Base-by-base conservation (phyloP, 2,888 invertebrate genomes). In the Trichogramma evanescens region DNA sequence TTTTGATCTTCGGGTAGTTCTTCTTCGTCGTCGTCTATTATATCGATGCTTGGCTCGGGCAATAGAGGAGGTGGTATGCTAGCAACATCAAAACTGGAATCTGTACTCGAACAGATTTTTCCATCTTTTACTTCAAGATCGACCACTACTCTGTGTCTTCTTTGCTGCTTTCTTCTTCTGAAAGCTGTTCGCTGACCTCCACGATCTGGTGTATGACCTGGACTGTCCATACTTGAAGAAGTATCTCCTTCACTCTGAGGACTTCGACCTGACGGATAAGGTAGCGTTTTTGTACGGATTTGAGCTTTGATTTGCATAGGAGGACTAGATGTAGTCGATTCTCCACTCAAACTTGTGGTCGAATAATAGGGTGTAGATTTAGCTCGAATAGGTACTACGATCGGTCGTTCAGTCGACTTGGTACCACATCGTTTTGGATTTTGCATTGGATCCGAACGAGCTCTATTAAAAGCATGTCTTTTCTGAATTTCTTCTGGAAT, bases 41-140 rank as follows among this genome's bases (percentile, higher is more conserved):
- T 71, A 72, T 89, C 89, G 71, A 88, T 87, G 40, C 72, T 72
- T 10, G 67, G 69, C 46, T 90, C 89, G 58, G 86, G 84, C 70
- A 89, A 83, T 66, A 89, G 80, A 57, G 89, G 89, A 57, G 89
- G 89, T n/a, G 89, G 90, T 69, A 89, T 83, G 40, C 85, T 86
- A 44, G 87, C 84, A 26, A 89, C 86, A 71, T 89, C 89, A 72
- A 89, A 87, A 72, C 84, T 84, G 59, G 86, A 86, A 67, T 89
- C 89, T n/a, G 86, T 86, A 59, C 86, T 78, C 2, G 78, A 77
- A 1, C 79, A 71, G 43, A 79, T 75, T 48, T 76, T 78, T 4
- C 78, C 78, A 58, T 78, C 76, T 59, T 78, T 75, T 1, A 78
- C 72, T 64, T 79, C 78, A 40, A 79, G 67, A 63, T 79, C 79